Evolutionary conservation across 1,140 invertebrate genomes (phyloP).

Genomic region (Helicoverpa armigera): DNA sequence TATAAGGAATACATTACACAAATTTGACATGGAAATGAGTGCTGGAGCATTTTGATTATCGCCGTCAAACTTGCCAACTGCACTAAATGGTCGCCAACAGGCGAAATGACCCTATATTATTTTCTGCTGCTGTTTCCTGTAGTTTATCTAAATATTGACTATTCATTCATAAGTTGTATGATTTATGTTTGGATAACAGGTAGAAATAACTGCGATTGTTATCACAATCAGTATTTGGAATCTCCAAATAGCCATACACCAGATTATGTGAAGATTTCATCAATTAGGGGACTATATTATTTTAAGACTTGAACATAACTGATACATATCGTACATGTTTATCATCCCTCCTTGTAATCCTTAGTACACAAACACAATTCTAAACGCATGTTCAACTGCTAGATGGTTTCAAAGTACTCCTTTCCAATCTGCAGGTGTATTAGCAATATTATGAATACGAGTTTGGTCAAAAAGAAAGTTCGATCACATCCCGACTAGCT

Average conservation of each 20-base stretch:
- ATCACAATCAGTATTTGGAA: constrained; percentile 10
- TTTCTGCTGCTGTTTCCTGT: constrained; percentile 25
- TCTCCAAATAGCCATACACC: neutral
- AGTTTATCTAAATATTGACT: constrained; percentile 43
- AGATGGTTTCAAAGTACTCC: neutral
- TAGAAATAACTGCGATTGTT: constrained; percentile 21
- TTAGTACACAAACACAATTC: too few relatives aligned
- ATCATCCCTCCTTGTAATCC: too few relatives aligned
- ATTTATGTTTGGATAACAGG: constrained; percentile 24
- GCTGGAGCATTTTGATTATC: too few relatives aligned
- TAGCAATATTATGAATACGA: constrained; percentile 19
- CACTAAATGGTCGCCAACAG: too few relatives aligned
- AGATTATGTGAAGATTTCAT: too few relatives aligned
- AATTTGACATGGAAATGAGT: too few relatives aligned
- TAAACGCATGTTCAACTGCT: neutral
- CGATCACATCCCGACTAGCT: constrained; percentile 49
- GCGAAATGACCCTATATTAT: too few relatives aligned
- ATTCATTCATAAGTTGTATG: constrained; percentile 18
- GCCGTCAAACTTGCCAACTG: too few relatives aligned
- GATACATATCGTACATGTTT: too few relatives aligned
- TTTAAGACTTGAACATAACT: too few relatives aligned
- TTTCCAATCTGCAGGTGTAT: constrained; percentile 20
- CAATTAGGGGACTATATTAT: too few relatives aligned
- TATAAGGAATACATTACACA: too few relatives aligned
- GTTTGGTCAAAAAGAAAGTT: constrained; percentile 57